Evolutionary conservation across 2,797 vertebrate species (phyloP).

Genomic region (Xyrichtys novacula): DNA sequence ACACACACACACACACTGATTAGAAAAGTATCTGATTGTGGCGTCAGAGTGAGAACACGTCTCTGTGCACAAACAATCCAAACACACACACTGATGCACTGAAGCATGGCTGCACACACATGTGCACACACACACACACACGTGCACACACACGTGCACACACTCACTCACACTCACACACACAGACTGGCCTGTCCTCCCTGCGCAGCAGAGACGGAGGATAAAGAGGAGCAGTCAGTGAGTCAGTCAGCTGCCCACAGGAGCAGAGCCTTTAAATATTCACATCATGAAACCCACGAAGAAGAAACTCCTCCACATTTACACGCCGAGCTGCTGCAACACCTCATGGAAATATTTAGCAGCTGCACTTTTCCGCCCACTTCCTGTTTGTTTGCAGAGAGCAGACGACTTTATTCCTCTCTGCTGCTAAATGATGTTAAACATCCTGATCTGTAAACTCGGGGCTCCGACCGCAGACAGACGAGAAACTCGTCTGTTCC

Average conservation of each 20-base stretch:
- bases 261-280: conserved; percentile 11
- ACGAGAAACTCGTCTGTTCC: no score
- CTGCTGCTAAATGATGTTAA: no score
- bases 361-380: no score
- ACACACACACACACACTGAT: conserved; percentile 11
- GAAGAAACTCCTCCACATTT: conserved; percentile 4
- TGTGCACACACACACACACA: conserved; percentile 16
- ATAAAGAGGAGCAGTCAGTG: background rate
- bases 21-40: conserved; percentile 20
- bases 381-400: no score
- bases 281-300: background rate
- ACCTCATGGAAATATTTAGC: no score
- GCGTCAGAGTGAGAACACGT: conserved; percentile 22
- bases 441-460: no score
- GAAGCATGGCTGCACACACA: background rate
- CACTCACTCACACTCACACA: conserved; percentile 8
- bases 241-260: conserved; percentile 25
- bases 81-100: conserved; percentile 27
- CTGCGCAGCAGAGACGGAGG: background rate
- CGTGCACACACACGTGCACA: conserved; percentile 19
- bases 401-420: no score
- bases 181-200: conserved; percentile 13
- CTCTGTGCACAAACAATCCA: conserved; percentile 9
- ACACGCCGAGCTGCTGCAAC: no score
- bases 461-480: no score